These are phyloP conservation scores for Hybos culiciformis DNA, from an alignment of 2,888 invertebrate species.

Conservation along the genomic window DNA sequence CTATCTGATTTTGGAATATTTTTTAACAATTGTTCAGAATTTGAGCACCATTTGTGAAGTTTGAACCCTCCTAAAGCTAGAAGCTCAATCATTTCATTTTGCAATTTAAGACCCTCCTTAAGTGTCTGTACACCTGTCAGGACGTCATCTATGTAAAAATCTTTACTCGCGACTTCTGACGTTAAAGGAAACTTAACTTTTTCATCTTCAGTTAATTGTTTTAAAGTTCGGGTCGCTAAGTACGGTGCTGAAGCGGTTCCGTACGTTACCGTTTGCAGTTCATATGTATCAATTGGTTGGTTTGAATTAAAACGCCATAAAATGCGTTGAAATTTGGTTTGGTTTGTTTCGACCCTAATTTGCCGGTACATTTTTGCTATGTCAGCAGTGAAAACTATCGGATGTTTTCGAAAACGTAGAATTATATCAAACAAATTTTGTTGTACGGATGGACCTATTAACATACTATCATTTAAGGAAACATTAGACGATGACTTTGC, in stretches of 20 bases:
- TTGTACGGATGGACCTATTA: too few relatives aligned
- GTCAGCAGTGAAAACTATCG: background rate
- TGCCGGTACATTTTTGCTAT: constrained; percentile 6
- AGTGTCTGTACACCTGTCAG: background rate
- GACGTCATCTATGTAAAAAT: background rate
- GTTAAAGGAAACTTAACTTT: constrained; percentile 9
- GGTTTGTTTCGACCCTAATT: background rate
- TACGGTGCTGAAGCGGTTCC: constrained; percentile 6
- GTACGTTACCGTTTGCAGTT: constrained; percentile 3
- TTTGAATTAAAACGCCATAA: constrained; percentile 2
- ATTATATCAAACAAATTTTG: too few relatives aligned
- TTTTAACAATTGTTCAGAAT: background rate
- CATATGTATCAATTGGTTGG: constrained; percentile 1
- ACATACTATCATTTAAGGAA: constrained; percentile 5
- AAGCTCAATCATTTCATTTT: background rate
- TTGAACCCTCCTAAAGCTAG: background rate
- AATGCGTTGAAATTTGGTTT: constrained; percentile 2
- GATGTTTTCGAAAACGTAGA: background rate
- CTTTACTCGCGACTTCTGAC: background rate
- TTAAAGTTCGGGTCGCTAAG: constrained; percentile 3
- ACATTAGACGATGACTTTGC: too few relatives aligned
- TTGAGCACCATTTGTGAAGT: constrained; percentile 5
- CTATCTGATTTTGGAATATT: constrained; percentile 1
- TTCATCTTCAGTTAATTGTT: constrained; percentile 10
- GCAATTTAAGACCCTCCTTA: background rate